Evolutionary conservation across 2,888 invertebrate genomes (phyloP).

Genomic region (Sinodicranocentrus sp.): DNA sequence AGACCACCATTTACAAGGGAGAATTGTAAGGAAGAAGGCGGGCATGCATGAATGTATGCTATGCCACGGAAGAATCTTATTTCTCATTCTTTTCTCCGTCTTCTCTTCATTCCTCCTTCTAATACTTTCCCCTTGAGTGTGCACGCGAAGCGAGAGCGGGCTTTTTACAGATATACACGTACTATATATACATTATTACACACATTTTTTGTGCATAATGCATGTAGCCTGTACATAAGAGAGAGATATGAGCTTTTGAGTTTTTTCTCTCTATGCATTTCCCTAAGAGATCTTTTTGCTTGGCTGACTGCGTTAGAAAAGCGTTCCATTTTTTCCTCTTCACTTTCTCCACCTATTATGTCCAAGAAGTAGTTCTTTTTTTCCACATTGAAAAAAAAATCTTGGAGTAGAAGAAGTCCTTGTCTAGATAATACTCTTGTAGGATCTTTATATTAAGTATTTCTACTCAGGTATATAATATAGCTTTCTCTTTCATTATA

Average conservation of each 20-base stretch:
- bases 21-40: conserved; percentile 31
- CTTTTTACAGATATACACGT: neutral
- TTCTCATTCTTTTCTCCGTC: conserved; percentile 55
- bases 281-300: conserved; percentile 62
- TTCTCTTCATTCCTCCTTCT: conserved; percentile 54
- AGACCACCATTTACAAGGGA: conserved; percentile 35
- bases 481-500: conserved; percentile 56
- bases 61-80: conserved; percentile 49
- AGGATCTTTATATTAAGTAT: too few relatives aligned
- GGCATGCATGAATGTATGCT: conserved; percentile 47
- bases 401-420: neutral
- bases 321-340: conserved; percentile 65
- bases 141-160: neutral
- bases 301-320: conserved; percentile 66
- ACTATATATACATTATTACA: conserved; percentile 1
- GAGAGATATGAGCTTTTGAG: conserved; percentile 56
- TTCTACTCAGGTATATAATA: conserved; percentile 4
- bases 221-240: neutral
- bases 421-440: neutral
- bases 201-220: neutral
- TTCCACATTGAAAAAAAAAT: conserved; percentile 44
- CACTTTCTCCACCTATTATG: conserved; percentile 63
- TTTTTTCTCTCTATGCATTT: conserved; percentile 45
- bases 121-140: conserved; percentile 63
- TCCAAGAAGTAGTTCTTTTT: conserved; percentile 24